A percentile compares a stretch with the other conserved stretches of the same genome.
Evolutionary conservation across 2,797 vertebrate genomes (phyloP).

Genomic region (Acestrorhynchus altus): DNA sequence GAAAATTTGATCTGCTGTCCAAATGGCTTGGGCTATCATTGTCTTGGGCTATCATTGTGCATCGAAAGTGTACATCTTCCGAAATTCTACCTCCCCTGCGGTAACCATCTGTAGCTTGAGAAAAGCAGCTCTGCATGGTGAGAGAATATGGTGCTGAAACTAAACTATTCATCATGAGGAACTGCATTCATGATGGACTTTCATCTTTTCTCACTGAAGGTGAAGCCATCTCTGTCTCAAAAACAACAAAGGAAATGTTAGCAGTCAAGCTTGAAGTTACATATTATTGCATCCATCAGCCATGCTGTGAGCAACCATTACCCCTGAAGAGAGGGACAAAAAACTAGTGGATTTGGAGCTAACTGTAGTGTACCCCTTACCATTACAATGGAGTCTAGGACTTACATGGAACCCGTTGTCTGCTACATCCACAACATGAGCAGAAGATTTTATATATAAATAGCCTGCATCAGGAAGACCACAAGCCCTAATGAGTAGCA

Average conservation of each 20-base stretch:
- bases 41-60: too few relatives aligned
- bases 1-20: too few relatives aligned
- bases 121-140: neutral
- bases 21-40: too few relatives aligned
- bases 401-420: constrained; percentile 2
- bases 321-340: constrained; percentile 14
- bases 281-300: too few relatives aligned
- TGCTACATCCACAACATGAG: constrained; percentile 34
- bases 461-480: constrained; percentile 10
- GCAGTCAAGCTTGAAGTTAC: too few relatives aligned
- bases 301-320: constrained; percentile 14
- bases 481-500: constrained; percentile 30
- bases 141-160: neutral
- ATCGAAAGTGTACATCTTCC: neutral
- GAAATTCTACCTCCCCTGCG: neutral
- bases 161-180: constrained; percentile 32
- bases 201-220: neutral
- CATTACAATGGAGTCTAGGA: constrained; percentile 1
- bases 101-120: neutral
- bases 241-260: too few relatives aligned
- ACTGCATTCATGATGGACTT: constrained; percentile 2
- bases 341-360: constrained; percentile 26
- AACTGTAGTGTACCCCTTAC: constrained; percentile 8
- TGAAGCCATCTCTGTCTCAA: too few relatives aligned
- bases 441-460: constrained; percentile 33